Evolutionary conservation across 1,140 invertebrate genomes (phyloP).

Genomic region (Scaptodrosophila lebanonensis): DNA sequence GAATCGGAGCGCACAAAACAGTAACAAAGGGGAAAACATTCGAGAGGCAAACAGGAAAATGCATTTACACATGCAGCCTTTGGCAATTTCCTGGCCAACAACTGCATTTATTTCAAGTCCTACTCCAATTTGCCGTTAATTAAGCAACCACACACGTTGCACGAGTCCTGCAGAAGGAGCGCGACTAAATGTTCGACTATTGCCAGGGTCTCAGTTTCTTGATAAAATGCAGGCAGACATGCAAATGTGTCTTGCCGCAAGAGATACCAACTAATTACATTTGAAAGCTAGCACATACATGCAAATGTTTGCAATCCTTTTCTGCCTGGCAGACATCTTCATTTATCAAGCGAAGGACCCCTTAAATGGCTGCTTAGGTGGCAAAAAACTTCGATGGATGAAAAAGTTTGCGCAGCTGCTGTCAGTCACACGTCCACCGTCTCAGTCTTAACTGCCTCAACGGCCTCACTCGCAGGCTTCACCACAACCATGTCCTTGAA

Average conservation of each 20-base stretch:
- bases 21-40: neutral
- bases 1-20: no score
- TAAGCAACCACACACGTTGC: neutral
- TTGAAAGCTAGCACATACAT: constrained; percentile 2
- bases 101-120: neutral
- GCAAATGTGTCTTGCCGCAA: constrained; percentile 7
- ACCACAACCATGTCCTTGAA: no score
- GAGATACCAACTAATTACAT: constrained; percentile 21
- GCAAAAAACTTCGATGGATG: neutral
- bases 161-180: no score
- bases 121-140: constrained; percentile 1
- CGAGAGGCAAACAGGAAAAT: neutral
- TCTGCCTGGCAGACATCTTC: no score
- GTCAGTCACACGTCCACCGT: neutral
- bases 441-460: no score
- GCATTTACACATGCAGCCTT: neutral
- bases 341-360: no score
- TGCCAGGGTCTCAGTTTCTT: neutral
- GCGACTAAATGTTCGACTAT: neutral
- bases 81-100: neutral
- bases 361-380: neutral
- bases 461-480: no score
- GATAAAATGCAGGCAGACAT: constrained; percentile 6
- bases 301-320: neutral
- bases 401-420: constrained; percentile 8